Conservation (phyloP, 2,113 vertebrate genomes). For the Tachysurus vachellii region DNA sequence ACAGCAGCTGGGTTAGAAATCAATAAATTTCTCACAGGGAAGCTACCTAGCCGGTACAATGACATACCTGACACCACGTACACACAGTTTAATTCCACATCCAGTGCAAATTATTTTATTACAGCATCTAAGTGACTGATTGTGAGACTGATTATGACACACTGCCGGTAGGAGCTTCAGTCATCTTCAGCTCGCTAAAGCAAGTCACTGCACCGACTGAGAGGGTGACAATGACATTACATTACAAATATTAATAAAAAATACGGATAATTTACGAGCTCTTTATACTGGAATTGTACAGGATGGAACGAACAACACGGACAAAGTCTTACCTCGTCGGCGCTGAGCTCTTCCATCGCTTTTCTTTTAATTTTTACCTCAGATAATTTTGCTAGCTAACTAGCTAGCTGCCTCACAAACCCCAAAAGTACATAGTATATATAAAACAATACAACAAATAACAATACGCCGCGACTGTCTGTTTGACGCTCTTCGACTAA, state of each 20-base stretch:
- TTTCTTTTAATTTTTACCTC: slow-evolving; percentile 66
- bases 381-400: slow-evolving; percentile 68
- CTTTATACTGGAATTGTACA: not conserved
- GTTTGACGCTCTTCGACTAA: slow-evolving; percentile 55
- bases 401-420: slow-evolving; percentile 70
- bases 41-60: not conserved
- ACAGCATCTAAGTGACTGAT: not conserved
- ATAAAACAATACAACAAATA: slow-evolving; percentile 67
- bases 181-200: slow-evolving; percentile 23
- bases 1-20: slow-evolving; percentile 5
- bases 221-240: slow-evolving; percentile 53
- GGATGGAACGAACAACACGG: not conserved
- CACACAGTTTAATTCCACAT: not conserved
- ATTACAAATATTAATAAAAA: not conserved
- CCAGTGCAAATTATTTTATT: not conserved
- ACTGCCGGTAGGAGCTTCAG: slow-evolving; percentile 16
- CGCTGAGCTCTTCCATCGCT: slow-evolving; percentile 97
- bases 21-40: not conserved
- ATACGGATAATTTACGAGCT: not conserved
- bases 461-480: slow-evolving; percentile 69
- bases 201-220: slow-evolving; percentile 38
- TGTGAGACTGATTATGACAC: slow-evolving; percentile 8
- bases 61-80: not conserved
- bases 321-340: slow-evolving; percentile 88
- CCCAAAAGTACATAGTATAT: slow-evolving; percentile 80